phyloP scores from a whole-genome alignment of 2,888 invertebrate species.

The Chloroclysta siterata region DNA sequence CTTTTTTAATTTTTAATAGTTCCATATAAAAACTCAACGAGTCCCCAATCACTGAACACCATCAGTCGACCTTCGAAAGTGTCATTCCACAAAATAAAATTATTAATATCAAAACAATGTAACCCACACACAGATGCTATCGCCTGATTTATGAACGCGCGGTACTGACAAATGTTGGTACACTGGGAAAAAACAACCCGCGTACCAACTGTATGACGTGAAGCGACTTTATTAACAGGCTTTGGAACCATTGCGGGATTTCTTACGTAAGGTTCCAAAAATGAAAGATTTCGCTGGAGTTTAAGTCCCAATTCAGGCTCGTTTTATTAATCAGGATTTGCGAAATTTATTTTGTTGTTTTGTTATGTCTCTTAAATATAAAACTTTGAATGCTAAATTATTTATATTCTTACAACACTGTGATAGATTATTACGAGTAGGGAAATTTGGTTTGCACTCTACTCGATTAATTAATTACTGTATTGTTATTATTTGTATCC shows the following conservation, averaged over 20 bases:
- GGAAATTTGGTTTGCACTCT: no score
- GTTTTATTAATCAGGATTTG: no score
- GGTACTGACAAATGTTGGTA: slow-evolving; percentile 54
- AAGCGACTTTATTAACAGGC: not conserved
- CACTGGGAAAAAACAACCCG: slow-evolving; percentile 29
- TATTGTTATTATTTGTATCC: no score
- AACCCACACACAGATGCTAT: slow-evolving; percentile 54
- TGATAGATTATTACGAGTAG: no score
- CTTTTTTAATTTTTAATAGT: not conserved
- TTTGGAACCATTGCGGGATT: slow-evolving; percentile 22
- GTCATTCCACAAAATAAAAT: slow-evolving; percentile 51
- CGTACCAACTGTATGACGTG: slow-evolving; percentile 2
- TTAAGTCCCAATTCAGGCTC: no score
- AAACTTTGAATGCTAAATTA: no score
- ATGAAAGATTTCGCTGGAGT: no score
- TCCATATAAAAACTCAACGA: slow-evolving; percentile 7
- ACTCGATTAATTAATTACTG: no score
- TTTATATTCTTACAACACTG: no score
- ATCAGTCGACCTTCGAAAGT: slow-evolving; percentile 38
- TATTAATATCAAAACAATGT: slow-evolving; percentile 56
- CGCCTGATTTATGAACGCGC: slow-evolving; percentile 55
- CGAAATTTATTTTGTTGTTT: no score
- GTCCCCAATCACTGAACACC: slow-evolving; percentile 18
- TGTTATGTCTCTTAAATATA: no score
- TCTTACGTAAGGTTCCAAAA: not conserved